Percentiles rank a stretch among this genome's conserved stretches.
Conservation (phyloP, 2,797 vertebrate species). For the Cuculus canorus region DNA sequence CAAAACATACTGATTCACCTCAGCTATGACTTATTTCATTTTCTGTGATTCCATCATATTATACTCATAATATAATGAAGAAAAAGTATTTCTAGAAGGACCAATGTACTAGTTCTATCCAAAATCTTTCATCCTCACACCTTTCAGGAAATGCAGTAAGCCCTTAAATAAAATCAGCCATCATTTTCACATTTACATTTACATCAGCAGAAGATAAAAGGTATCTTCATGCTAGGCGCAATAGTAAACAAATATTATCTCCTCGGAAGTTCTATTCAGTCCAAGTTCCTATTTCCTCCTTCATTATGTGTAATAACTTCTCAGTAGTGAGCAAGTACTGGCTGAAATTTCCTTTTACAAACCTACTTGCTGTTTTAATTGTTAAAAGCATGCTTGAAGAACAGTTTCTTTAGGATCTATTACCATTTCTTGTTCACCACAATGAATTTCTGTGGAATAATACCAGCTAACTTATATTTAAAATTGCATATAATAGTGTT, state of each 20-base stretch:
- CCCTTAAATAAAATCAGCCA: neutral
- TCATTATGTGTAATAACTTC: neutral
- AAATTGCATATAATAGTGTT: neutral
- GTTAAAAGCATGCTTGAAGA: neutral
- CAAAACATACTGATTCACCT: neutral
- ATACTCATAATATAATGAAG: neutral
- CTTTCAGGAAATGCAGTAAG: neutral
- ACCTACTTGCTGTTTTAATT: neutral
- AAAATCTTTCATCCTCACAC: neutral
- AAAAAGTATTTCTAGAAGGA: neutral
- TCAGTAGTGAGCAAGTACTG: neutral
- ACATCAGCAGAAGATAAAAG: slow-evolving; percentile 36
- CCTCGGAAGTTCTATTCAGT: neutral
- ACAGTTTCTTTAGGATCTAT: neutral
- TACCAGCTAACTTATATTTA: neutral
- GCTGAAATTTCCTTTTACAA: neutral
- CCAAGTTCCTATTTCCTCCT: neutral
- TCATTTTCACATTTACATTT: slow-evolving; percentile 45
- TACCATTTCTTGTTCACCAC: neutral
- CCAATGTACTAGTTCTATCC: neutral
- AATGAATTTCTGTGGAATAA: neutral
- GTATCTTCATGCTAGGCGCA: neutral
- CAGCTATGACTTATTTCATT: neutral
- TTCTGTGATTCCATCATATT: slow-evolving; percentile 16
- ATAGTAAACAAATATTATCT: slow-evolving; percentile 2